Evolutionary conservation across 1,140 invertebrate genomes (phyloP).

Genomic region (Calycopis cecrops): DNA sequence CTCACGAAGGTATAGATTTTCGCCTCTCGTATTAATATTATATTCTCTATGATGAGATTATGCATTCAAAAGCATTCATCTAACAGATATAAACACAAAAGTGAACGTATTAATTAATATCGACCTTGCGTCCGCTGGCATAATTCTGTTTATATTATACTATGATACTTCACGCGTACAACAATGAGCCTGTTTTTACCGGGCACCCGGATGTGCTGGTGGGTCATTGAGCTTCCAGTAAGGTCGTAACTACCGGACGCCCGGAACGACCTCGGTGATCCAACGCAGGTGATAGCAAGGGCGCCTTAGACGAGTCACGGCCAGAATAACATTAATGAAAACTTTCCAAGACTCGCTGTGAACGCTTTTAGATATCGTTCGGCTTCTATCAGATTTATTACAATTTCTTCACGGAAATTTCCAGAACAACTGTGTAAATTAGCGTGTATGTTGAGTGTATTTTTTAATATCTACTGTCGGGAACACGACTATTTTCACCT

Average conservation of each 20-base stretch:
- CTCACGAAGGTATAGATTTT: too few species aligned
- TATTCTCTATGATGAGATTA: background rate
- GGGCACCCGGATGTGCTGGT: constrained; percentile 36
- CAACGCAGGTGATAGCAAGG: constrained; percentile 44
- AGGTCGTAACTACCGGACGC: constrained; percentile 27
- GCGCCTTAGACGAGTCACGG: constrained; percentile 36
- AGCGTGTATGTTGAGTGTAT: too few species aligned
- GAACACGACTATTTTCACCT: too few species aligned
- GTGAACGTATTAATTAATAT: constrained; percentile 1
- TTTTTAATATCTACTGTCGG: too few species aligned
- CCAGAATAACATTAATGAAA: constrained; percentile 13
- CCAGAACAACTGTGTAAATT: too few species aligned
- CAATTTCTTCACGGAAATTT: too few species aligned
- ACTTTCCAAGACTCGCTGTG: constrained; percentile 11
- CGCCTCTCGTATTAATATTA: too few species aligned
- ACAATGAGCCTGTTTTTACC: too few species aligned
- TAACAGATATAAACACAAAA: background rate
- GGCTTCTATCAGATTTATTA: too few species aligned
- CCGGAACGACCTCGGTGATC: constrained; percentile 15
- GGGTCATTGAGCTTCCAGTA: constrained; percentile 27
- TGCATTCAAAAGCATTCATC: background rate
- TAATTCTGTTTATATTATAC: background rate
- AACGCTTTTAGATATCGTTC: background rate
- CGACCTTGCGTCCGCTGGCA: background rate
- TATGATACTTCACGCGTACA: too few species aligned